phyloP scores from a whole-genome alignment of 1,140 invertebrate species.

The Leptinotarsa texana region DNA sequence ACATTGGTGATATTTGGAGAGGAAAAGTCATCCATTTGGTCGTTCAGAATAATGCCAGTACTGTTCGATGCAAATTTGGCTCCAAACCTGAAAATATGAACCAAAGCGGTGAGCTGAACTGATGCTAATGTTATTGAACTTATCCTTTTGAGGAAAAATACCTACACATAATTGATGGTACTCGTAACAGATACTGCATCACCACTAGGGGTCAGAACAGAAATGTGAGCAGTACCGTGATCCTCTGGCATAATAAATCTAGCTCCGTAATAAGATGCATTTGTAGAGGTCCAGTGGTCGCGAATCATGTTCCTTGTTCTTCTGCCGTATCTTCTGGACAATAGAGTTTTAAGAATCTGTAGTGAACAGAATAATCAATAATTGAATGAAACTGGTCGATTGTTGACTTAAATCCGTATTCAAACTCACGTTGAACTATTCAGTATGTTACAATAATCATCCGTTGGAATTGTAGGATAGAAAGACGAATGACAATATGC shows the following conservation, averaged over 20 bases:
- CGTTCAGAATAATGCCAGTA: conserved; percentile 89
- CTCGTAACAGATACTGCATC: conserved; percentile 93
- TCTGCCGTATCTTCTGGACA: conserved; percentile 66
- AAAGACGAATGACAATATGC: no score
- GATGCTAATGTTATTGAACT: conserved; percentile 78
- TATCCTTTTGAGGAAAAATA: conserved; percentile 66
- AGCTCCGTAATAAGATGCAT: conserved; percentile 72
- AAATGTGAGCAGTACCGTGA: conserved; percentile 88
- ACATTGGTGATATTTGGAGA: conserved; percentile 75
- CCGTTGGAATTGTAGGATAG: no score
- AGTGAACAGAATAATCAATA: not conserved
- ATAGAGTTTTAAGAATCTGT: conserved; percentile 65
- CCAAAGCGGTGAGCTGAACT: conserved; percentile 95
- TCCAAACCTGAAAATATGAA: conserved; percentile 67
- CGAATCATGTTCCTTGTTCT: conserved; percentile 62
- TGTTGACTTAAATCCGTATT: no score
- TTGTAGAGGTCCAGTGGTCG: conserved; percentile 70
- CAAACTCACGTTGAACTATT: no score
- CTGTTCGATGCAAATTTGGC: conserved; percentile 68
- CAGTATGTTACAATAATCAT: no score
- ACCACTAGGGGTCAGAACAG: conserved; percentile 80
- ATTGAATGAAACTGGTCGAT: no score
- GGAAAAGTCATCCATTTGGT: conserved; percentile 96
- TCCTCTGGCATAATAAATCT: conserved; percentile 64
- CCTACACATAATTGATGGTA: conserved; percentile 94